phyloP scores from a whole-genome alignment of 2,113 vertebrate genomes.

The Mobula hypostoma region DNA sequence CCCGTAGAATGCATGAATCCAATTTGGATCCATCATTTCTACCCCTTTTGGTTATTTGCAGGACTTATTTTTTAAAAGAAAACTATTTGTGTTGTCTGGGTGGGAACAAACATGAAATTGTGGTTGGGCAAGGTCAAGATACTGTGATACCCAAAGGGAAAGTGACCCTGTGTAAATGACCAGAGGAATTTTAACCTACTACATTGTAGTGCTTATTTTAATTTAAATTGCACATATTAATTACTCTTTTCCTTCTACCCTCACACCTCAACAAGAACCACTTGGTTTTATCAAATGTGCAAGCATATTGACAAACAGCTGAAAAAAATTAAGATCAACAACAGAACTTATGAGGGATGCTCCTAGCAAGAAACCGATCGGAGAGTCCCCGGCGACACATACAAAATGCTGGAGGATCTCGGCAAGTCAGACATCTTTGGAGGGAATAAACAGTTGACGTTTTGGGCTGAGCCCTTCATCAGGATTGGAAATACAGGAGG shows the following conservation, averaged over 20 bases:
- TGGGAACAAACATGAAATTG: background rate
- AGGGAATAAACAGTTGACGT: too few species aligned
- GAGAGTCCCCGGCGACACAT: background rate
- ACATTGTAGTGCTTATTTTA: background rate
- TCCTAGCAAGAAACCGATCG: background rate
- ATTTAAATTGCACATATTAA: background rate
- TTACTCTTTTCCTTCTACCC: background rate
- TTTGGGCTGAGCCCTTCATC: too few species aligned
- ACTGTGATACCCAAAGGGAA: background rate
- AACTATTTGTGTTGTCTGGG: background rate
- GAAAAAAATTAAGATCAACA: background rate
- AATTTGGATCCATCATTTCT: background rate
- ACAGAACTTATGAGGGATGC: background rate
- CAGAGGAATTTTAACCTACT: background rate
- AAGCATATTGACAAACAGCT: background rate
- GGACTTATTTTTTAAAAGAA: background rate
- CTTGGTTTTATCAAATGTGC: background rate
- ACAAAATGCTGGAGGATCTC: too few species aligned
- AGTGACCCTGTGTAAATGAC: background rate
- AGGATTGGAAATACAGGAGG: too few species aligned
- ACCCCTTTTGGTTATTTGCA: background rate
- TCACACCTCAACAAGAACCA: background rate
- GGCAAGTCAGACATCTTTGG: too few species aligned
- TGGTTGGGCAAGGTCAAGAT: background rate
- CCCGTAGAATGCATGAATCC: background rate